Base-by-base conservation (phyloP, 1,140 invertebrate genomes). In the Hycleus cichorii region DNA sequence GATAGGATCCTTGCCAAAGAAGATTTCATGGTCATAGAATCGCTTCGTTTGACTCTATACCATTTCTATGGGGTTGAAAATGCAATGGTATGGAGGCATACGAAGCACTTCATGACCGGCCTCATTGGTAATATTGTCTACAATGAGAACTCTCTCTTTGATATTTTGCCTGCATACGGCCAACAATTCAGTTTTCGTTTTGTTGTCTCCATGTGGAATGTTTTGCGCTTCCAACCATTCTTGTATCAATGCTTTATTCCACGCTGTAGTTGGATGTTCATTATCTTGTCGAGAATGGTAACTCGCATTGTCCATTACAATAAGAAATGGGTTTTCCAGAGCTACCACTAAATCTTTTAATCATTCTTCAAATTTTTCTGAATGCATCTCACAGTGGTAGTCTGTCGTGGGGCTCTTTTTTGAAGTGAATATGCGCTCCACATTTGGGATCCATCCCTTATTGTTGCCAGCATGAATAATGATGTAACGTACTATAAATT, bases 51-150 rank as follows among this genome's bases (percentile, higher is more conserved):
- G 51, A 39, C 60, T 57, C 66, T 64, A 68, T 8, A 12, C 61
- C 4, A 66, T 27, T 54, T 69, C 69, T 39, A 69, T 71, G 3
- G 68, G 63, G 39, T 71, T 71, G n/a, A 67, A 63, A n/a, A 61
- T 47, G 46, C 59, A 64, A 43, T 68, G 59, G 38, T 68, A 71
- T 4, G 65, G 67, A 39, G 69, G 66, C 9, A 69, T 39, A 12
- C 62, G 47, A 4, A 69, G 7, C 2, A 69, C 62, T 40, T 53
- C 43, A 53, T 67, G 64, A 2, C 52, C 60, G 18, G 12, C 42
- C 10, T 47, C 38, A 25, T 18, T 3, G 4, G 53, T 49, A 27
- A 64, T 32, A 44, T 56, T n/a, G 24, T 56, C 54, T 11, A 49
- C 11, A 12, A 48, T 4, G 39, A 48, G 48, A 48, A 43, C 44